Conservation (phyloP, 2,797 vertebrate genomes). For the Scleropages formosus region DNA sequence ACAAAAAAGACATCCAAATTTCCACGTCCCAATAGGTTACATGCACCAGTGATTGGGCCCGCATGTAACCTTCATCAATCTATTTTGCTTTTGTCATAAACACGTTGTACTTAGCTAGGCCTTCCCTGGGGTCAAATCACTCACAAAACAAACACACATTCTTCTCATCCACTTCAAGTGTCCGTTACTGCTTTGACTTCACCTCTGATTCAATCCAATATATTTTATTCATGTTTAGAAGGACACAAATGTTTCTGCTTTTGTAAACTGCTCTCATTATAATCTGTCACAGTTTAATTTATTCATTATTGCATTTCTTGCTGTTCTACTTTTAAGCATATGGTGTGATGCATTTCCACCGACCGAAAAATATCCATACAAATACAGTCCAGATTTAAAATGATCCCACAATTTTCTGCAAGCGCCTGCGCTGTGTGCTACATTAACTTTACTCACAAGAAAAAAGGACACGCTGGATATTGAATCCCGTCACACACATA, state of each 20-base stretch:
- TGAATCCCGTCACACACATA: too few relatives aligned
- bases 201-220: neutral
- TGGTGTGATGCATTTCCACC: neutral
- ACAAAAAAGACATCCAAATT: neutral
- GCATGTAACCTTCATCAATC: neutral
- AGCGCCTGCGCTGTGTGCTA: too few relatives aligned
- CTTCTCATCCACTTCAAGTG: too few relatives aligned
- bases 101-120: neutral
- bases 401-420: too few relatives aligned
- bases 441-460: too few relatives aligned
- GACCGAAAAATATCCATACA: neutral
- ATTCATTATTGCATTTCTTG: neutral
- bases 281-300: neutral
- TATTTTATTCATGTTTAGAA: neutral
- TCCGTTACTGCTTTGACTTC: neutral
- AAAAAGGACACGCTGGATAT: too few relatives aligned
- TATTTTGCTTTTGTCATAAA: slow-evolving; percentile 13
- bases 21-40: neutral
- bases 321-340: neutral
- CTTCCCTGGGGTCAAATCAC: neutral
- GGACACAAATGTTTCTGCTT: neutral
- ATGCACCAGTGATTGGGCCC: neutral
- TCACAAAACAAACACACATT: too few relatives aligned
- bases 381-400: neutral
- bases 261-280: neutral